A percentile compares a stretch with the other conserved stretches of the same genome.
Conservation (phyloP, 2,888 invertebrate species). For the Drosophila neonasuta region DNA sequence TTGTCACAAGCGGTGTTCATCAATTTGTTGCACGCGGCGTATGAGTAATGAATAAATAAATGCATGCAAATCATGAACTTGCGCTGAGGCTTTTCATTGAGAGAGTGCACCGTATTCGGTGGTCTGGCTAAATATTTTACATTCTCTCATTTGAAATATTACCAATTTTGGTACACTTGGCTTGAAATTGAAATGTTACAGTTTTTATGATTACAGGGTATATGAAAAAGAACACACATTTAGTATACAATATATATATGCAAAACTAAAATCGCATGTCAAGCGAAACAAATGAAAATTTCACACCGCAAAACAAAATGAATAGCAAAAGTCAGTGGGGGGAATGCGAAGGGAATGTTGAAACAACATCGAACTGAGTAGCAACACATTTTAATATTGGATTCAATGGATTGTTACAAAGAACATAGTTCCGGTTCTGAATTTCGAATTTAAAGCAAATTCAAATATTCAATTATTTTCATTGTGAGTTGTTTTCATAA, state of each 20-base stretch:
- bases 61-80: background rate
- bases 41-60: constrained; percentile 1
- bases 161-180: too few species aligned
- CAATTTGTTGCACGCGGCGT: constrained; percentile 4
- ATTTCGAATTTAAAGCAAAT: too few species aligned
- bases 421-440: too few species aligned
- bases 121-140: constrained; percentile 23
- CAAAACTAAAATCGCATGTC: background rate
- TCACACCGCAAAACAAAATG: background rate
- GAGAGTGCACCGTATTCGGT: background rate
- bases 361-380: constrained; percentile 2
- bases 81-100: background rate
- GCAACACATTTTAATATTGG: too few species aligned
- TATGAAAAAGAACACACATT: background rate
- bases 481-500: too few species aligned
- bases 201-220: constrained; percentile 5
- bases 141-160: constrained; percentile 16
- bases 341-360: background rate
- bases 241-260: background rate
- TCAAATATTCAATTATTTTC: too few species aligned
- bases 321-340: background rate
- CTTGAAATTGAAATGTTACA: background rate
- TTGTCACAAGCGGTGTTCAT: background rate
- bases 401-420: too few species aligned
- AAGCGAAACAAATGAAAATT: background rate